Evolutionary conservation across 2,888 invertebrate species (phyloP).

Genomic region (Chloromyia formosa): DNA sequence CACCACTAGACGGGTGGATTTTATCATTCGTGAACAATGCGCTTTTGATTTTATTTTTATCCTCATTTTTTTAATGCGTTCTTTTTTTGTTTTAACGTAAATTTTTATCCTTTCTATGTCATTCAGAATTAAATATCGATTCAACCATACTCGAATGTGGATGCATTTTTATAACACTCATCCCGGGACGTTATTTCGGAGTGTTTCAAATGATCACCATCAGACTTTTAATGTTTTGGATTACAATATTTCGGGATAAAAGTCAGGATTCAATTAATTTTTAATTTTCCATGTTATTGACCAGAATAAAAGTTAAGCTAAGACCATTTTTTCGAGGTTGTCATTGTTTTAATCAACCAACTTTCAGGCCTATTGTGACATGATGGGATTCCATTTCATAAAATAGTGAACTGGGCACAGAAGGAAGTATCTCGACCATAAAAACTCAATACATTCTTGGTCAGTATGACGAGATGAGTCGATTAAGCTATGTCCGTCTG

Average conservation of each 20-base stretch:
- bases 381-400: neutral
- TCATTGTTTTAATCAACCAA: conserved; percentile 31
- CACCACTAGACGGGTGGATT: conserved; percentile 21
- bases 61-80: conserved; percentile 10
- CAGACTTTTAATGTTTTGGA: conserved; percentile 43
- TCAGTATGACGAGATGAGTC: too few relatives aligned
- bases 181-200: neutral
- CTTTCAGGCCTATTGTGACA: neutral
- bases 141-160: conserved; percentile 3
- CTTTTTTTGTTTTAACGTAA: conserved; percentile 22
- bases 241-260: conserved; percentile 28
- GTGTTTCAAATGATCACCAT: conserved; percentile 3
- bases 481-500: too few relatives aligned
- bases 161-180: conserved; percentile 13
- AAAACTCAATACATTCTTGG: too few relatives aligned
- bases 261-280: conserved; percentile 44
- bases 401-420: too few relatives aligned
- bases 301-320: conserved; percentile 39
- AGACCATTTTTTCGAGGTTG: neutral
- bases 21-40: conserved; percentile 38
- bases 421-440: too few relatives aligned
- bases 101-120: conserved; percentile 28
- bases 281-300: conserved; percentile 37
- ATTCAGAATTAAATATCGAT: conserved; percentile 36
- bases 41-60: conserved; percentile 38